Percentiles rank a stretch among this genome's conserved stretches.
These are phyloP conservation scores for Drosophila flavopinicola DNA, from an alignment of 2,888 invertebrate genomes.

Conservation along the genomic window DNA sequence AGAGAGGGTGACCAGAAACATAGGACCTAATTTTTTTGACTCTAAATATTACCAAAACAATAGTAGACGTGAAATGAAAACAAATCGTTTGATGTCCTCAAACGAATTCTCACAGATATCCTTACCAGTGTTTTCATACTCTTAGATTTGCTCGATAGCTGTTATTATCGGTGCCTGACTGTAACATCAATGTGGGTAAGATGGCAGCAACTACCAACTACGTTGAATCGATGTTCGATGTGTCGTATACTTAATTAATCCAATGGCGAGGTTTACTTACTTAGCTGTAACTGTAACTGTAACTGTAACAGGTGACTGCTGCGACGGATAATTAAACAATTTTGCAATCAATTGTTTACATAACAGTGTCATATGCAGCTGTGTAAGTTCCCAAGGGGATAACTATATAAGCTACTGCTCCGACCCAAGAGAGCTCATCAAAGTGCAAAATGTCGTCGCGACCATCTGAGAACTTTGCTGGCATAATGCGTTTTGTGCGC, in stretches of 20 bases:
- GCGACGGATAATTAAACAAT: constrained; percentile 47
- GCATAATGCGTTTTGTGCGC: constrained; percentile 42
- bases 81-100: no score
- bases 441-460: constrained; percentile 22
- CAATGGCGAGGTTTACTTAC: constrained; percentile 57
- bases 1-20: no score
- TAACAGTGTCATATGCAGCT: constrained; percentile 38
- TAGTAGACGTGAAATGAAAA: no score
- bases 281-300: constrained; percentile 62
- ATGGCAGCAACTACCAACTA: no score
- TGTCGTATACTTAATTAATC: constrained; percentile 60
- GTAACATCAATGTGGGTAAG: no score
- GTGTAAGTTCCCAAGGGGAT: constrained; percentile 19
- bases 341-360: constrained; percentile 17
- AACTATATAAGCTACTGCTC: constrained; percentile 11
- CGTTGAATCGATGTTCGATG: constrained; percentile 39
- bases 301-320: constrained; percentile 23
- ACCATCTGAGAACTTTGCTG: constrained; percentile 14
- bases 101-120: no score
- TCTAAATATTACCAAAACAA: no score
- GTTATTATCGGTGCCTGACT: no score
- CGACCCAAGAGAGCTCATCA: not conserved
- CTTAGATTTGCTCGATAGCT: no score
- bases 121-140: no score
- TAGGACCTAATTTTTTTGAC: no score